These are phyloP conservation scores for Maconellicoccus hirsutus DNA, from an alignment of 1,140 invertebrate genomes.

Conservation along the genomic window DNA sequence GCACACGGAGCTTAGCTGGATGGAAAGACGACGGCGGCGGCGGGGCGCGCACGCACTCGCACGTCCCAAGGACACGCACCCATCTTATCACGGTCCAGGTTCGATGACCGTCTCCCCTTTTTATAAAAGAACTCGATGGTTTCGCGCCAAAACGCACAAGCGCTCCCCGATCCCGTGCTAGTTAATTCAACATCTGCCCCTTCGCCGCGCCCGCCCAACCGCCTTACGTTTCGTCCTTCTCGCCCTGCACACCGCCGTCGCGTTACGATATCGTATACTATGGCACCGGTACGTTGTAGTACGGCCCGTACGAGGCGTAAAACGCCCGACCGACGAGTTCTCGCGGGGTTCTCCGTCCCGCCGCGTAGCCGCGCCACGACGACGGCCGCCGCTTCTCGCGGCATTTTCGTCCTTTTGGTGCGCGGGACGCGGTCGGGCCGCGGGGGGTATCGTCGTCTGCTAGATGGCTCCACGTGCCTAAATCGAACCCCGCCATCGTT, in stretches of 20 bases:
- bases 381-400: too few species aligned
- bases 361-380: too few species aligned
- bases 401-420: too few species aligned
- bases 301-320: too few species aligned
- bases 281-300: too few species aligned
- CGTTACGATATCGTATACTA: neutral
- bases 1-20: too few species aligned
- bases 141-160: constrained; percentile 15
- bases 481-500: neutral
- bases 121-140: neutral
- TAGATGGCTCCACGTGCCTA: constrained; percentile 12
- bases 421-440: too few species aligned
- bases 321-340: too few species aligned
- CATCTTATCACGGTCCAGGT: neutral
- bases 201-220: neutral
- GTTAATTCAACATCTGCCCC: neutral
- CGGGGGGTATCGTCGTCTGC: neutral
- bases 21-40: too few species aligned
- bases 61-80: constrained; percentile 17
- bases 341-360: too few species aligned
- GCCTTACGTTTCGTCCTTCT: neutral
- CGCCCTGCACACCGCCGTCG: neutral
- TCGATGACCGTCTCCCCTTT: constrained; percentile 19
- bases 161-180: neutral
- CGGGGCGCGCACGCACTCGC: neutral